Evolutionary conservation across 2,113 vertebrate species (phyloP).

Genomic region (Saguinus midas): DNA sequence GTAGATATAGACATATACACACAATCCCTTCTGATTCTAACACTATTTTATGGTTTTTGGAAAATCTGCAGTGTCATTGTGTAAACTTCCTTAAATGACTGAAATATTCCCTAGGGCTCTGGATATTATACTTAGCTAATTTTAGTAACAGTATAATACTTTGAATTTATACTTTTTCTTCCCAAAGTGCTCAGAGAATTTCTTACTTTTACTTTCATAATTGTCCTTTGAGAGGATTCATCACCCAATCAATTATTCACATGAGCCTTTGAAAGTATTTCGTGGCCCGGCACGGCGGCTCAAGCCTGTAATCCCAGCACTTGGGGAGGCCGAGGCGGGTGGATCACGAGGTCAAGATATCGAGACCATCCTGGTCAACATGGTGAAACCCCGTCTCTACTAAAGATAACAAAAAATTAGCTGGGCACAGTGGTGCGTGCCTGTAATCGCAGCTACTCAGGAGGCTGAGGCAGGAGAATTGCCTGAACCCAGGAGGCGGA

Average conservation of each 20-base stretch:
- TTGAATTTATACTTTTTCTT: neutral
- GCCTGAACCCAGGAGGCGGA: too few relatives aligned
- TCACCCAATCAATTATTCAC: constrained; percentile 32
- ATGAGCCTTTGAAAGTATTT: constrained; percentile 56
- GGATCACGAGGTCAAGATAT: too few relatives aligned
- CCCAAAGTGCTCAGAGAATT: neutral
- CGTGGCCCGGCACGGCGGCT: neutral
- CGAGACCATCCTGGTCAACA: too few relatives aligned
- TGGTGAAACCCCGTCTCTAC: too few relatives aligned
- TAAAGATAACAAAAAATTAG: too few relatives aligned
- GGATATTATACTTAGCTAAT: neutral
- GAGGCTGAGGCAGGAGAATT: too few relatives aligned
- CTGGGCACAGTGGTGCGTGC: too few relatives aligned
- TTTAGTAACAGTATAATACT: neutral
- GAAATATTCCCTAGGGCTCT: neutral
- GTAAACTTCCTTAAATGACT: neutral
- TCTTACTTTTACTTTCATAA: neutral
- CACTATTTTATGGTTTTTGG: neutral
- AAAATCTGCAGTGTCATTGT: neutral
- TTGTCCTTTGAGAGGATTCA: constrained; percentile 41
- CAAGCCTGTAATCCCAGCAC: too few relatives aligned
- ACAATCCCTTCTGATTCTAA: neutral
- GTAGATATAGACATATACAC: neutral
- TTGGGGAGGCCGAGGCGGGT: too few relatives aligned
- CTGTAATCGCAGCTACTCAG: too few relatives aligned